Percentiles rank a stretch among this genome's conserved stretches.
Evolutionary conservation across 2,113 vertebrate species (phyloP).

Genomic region (Donacobius atricapilla): DNA sequence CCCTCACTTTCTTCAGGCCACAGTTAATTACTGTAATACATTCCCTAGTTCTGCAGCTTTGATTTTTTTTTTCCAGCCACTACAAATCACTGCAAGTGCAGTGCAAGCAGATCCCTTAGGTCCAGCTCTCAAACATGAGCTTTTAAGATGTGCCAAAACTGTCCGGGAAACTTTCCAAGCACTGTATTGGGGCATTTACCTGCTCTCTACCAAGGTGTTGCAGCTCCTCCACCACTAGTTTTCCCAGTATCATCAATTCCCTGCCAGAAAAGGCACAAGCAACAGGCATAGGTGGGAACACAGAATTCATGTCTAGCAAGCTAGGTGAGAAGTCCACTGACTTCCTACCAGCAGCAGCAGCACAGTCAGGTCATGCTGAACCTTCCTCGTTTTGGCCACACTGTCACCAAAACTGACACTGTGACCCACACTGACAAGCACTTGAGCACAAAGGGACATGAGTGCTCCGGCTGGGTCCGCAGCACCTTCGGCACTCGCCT

Average conservation of each 20-base stretch:
- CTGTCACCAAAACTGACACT: no score
- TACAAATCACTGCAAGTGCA: not conserved
- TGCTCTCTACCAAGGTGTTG: not conserved
- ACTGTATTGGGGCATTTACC: not conserved
- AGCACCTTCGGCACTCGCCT: not conserved
- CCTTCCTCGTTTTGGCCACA: not conserved
- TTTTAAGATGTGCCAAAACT: not conserved
- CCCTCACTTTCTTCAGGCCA: not conserved
- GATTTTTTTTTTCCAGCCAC: not conserved
- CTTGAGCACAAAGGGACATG: fast-evolving
- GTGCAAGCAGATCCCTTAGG: not conserved
- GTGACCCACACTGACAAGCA: fast-evolving
- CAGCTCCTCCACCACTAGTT: not conserved
- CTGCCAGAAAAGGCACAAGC: not conserved
- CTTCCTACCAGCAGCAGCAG: not conserved
- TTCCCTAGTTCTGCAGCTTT: not conserved
- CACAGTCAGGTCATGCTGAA: fast-evolving
- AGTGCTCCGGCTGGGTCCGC: fast-evolving
- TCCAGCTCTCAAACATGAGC: not conserved
- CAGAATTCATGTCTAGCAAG: fast-evolving
- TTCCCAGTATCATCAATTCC: not conserved
- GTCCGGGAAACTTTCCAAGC: not conserved
- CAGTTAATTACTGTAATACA: conserved; percentile 42
- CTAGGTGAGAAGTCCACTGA: not conserved
- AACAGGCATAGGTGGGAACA: not conserved